phyloP scores from a whole-genome alignment of 2,113 vertebrate genomes.

The Scalopus aquaticus region DNA sequence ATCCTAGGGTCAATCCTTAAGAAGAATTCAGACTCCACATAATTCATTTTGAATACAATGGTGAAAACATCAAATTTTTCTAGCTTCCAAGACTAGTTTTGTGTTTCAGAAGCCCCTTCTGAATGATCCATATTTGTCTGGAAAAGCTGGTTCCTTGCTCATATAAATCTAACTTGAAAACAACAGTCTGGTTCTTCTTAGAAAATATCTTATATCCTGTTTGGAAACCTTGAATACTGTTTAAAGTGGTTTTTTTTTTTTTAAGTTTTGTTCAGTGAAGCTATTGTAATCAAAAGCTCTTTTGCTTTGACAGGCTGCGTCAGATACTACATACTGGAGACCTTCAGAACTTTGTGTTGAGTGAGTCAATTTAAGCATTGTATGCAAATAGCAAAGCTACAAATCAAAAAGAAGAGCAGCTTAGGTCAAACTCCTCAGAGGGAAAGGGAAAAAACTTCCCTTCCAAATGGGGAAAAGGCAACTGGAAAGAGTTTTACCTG shows the following conservation, averaged over 20 bases:
- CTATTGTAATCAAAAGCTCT: conserved; percentile 18
- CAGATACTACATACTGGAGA: neutral
- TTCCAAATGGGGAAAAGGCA: conserved; percentile 49
- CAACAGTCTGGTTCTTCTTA: conserved; percentile 21
- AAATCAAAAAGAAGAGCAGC: neutral
- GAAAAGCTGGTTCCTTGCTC: conserved; percentile 9
- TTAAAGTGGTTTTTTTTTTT: neutral
- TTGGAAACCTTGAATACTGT: neutral
- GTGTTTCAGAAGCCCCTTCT: conserved; percentile 40
- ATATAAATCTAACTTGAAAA: conserved; percentile 48
- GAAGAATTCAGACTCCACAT: neutral
- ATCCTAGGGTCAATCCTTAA: neutral
- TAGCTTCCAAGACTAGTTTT: conserved; percentile 19
- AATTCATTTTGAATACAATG: conserved; percentile 2
- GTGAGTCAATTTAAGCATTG: neutral
- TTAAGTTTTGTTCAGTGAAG: conserved; percentile 34
- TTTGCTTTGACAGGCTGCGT: neutral
- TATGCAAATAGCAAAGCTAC: conserved; percentile 3
- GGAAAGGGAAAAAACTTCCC: neutral
- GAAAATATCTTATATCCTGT: neutral
- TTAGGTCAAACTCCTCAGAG: neutral
- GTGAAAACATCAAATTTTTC: neutral
- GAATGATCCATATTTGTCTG: conserved; percentile 6
- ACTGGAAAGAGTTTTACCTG: conserved; percentile 57
- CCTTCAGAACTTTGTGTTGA: neutral